phyloP scores from a whole-genome alignment of 2,113 vertebrate genomes.

The Hippocampus abdominalis region DNA sequence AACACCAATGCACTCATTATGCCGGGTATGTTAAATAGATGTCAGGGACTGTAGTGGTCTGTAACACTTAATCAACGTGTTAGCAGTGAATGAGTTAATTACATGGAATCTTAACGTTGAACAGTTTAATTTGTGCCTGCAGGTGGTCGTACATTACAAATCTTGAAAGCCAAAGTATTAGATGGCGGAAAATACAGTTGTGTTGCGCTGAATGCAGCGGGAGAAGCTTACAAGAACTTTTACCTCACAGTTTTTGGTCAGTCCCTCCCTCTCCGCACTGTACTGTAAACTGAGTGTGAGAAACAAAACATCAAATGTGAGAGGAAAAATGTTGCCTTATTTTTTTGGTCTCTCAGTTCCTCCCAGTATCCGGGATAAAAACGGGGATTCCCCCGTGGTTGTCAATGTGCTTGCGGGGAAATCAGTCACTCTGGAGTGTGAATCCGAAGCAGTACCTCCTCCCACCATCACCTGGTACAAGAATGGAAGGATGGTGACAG shows the following conservation, averaged over 20 bases:
- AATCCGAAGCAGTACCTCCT: conserved; percentile 88
- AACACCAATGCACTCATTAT: conserved; percentile 80
- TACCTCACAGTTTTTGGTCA: conserved; percentile 87
- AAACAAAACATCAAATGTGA: background rate
- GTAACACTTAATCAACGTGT: too few species aligned
- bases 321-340: background rate
- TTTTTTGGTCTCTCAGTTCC: conserved; percentile 72
- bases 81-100: background rate
- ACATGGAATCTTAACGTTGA: background rate
- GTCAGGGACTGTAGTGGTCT: background rate
- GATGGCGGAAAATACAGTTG: conserved; percentile 90
- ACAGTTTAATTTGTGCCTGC: background rate
- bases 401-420: conserved; percentile 78
- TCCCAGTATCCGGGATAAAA: conserved; percentile 84
- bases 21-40: conserved; percentile 76
- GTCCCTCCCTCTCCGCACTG: conserved; percentile 36
- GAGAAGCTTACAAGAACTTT: conserved; percentile 83
- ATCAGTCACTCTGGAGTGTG: conserved; percentile 78
- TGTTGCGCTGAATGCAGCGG: conserved; percentile 86
- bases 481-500: conserved; percentile 75
- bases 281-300: background rate
- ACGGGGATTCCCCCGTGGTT: conserved; percentile 73
- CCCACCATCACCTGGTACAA: conserved; percentile 91
- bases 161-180: conserved; percentile 82
- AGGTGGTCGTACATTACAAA: conserved; percentile 90